phyloP scores from a whole-genome alignment of 2,797 vertebrate species.

The Xenopus petersii region DNA sequence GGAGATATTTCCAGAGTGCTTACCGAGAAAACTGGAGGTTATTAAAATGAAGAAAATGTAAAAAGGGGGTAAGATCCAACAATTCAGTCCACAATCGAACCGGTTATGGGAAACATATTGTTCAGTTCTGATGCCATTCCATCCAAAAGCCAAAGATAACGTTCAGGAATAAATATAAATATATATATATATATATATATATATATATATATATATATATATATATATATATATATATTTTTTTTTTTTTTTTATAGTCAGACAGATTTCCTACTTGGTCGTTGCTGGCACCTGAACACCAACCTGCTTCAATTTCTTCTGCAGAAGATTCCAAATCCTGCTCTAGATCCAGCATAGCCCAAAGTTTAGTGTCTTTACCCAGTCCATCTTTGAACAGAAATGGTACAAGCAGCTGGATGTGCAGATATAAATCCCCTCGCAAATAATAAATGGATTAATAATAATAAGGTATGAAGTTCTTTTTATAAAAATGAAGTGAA shows the following conservation, averaged over 20 bases:
- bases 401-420: conserved; percentile 87
- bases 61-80: neutral
- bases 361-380: conserved; percentile 67
- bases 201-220: too few relatives aligned
- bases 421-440: conserved; percentile 96
- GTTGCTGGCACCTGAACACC: neutral
- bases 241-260: too few relatives aligned
- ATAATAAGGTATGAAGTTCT: conserved; percentile 99
- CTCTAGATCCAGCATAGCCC: conserved; percentile 57
- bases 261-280: conserved; percentile 11
- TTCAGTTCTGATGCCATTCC: too few relatives aligned
- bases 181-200: neutral
- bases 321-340: neutral
- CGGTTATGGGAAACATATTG: neutral
- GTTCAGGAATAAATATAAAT: neutral
- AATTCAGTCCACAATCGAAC: neutral
- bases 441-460: conserved; percentile 99
- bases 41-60: neutral
- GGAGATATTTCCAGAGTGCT: neutral
- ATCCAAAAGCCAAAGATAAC: too few relatives aligned
- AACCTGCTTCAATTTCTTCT: neutral
- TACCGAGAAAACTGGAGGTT: neutral
- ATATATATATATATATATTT: neutral
- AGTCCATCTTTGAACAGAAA: conserved; percentile 84
- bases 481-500: conserved; percentile 99